Base-by-base conservation (phyloP, 2,113 vertebrate genomes). In the Pithys albifrons region DNA sequence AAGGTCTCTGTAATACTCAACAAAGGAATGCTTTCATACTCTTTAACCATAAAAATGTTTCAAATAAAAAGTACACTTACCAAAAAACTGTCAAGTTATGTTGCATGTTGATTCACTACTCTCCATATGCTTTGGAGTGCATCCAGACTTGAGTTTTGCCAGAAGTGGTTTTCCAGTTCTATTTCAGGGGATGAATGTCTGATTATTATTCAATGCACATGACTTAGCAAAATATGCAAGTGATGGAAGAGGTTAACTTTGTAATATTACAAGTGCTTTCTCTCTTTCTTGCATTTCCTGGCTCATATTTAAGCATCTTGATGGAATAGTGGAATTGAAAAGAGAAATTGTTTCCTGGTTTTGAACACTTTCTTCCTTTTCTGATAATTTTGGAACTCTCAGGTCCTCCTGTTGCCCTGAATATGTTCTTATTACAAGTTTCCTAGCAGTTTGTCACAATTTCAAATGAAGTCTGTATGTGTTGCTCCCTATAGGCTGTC, bases 131-230 rank as follows among this genome's bases (percentile, higher is more conserved):
- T 87, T 90, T 98, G 97, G 97, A 98, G 64, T 59, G 37, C 29
- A 46, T 97, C 98, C 97, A 98, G 90, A 48, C 79, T 96, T 96
- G 88, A 95, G 70, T 93, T 97, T 95, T 97, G 96, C 97, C 94
- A 97, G 89, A 96, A 96, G 87, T 93, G 88, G 81, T 96, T 96
- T 98, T 97, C 95, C 95, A 96, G 88, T 92, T 94, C 89, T 92
- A 79, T 98, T 97, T 96, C 95, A 95, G 79, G 91, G 93, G 91
- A 95, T 94, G 82, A 92, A 85, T 97, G 91, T 97, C 96, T 97
- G 96, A 97, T 98, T 98, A 96, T 95, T 97, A 97, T 98, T 97
- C 97, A 93, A 33, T 94, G 77, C 88, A 88, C 62, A 76, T 82
- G 88, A 91, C 84, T 96, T 94, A 83, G 87, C 93, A 89, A 95